Conservation (phyloP, 1,140 invertebrate genomes). For the Solenopsis fugax region DNA sequence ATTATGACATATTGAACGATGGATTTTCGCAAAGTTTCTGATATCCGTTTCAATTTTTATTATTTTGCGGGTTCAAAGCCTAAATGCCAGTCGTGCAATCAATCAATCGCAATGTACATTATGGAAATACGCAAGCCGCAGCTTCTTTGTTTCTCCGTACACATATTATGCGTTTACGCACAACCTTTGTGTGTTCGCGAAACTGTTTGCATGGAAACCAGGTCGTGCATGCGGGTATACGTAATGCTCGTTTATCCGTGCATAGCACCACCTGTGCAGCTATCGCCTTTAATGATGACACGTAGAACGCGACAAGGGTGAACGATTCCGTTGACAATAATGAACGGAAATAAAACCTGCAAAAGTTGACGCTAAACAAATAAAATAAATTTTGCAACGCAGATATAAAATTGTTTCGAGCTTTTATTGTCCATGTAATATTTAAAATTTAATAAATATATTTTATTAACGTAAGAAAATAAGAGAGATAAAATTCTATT, state of each 20-base stretch:
- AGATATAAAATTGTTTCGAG: not conserved
- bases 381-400: not conserved
- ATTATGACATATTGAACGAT: not conserved
- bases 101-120: slow-evolving; percentile 14
- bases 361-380: not conserved
- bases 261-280: slow-evolving; percentile 51
- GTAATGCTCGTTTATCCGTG: slow-evolving; percentile 62
- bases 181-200: slow-evolving; percentile 34
- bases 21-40: not conserved
- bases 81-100: not conserved
- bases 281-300: slow-evolving; percentile 53
- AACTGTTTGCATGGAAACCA: slow-evolving; percentile 56
- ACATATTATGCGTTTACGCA: slow-evolving; percentile 37
- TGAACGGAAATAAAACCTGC: not conserved
- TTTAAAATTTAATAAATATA: not conserved
- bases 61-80: not conserved
- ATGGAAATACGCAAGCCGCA: not conserved
- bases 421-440: not conserved
- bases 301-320: slow-evolving; percentile 19
- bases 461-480: not conserved
- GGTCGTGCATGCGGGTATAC: slow-evolving; percentile 62
- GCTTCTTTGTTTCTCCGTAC: slow-evolving; percentile 33
- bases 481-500: not conserved
- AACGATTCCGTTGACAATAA: slow-evolving; percentile 46
- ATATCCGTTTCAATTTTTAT: not conserved